phyloP scores from a whole-genome alignment of 1,140 invertebrate genomes.

The Bombus fervidus region DNA sequence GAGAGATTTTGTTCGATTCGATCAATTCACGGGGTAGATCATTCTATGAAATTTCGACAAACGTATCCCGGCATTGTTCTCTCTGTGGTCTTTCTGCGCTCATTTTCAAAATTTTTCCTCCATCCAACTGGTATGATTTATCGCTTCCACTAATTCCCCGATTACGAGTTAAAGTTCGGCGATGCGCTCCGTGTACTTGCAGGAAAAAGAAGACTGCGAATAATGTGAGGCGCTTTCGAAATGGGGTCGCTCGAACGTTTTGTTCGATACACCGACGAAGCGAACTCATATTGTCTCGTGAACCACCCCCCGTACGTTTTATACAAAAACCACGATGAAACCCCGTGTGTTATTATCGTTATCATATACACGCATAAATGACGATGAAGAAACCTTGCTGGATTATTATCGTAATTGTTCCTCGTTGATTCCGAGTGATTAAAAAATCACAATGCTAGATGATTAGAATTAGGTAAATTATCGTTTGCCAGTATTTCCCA shows the following conservation, averaged over 20 bases:
- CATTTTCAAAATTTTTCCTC: neutral
- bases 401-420: constrained; percentile 3
- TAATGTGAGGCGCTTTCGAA: constrained; percentile 1
- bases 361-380: constrained; percentile 46
- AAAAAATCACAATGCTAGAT: neutral
- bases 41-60: neutral
- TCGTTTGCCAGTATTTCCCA: neutral
- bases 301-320: constrained; percentile 16
- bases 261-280: constrained; percentile 37
- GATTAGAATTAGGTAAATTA: no score
- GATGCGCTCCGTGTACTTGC: neutral
- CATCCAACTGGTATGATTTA: neutral
- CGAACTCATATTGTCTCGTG: constrained; percentile 38
- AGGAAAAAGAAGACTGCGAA: neutral
- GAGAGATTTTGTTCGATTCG: neutral
- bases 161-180: neutral
- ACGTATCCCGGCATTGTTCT: neutral
- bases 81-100: no score
- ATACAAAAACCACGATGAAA: neutral
- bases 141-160: neutral
- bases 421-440: neutral
- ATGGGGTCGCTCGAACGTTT: constrained; percentile 1
- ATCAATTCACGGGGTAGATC: neutral
- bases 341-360: constrained; percentile 26
- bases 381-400: constrained; percentile 7